Evolutionary conservation across 2,797 vertebrate species (phyloP).

Genomic region (Acipenser ruthenus): DNA sequence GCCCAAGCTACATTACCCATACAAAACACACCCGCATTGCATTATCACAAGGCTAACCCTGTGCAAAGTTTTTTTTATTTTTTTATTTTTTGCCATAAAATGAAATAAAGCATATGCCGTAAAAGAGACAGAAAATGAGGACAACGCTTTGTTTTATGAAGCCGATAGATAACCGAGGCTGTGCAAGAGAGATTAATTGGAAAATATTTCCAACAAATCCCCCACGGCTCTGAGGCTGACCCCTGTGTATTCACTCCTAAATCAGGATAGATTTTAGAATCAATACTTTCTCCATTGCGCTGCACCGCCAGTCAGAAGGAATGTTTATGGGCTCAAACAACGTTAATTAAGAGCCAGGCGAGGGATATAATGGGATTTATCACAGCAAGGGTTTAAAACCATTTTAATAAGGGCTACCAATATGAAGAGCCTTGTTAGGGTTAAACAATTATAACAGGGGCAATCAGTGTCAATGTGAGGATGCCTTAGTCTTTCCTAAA

Average conservation of each 20-base stretch:
- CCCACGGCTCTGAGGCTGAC: neutral
- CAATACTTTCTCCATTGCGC: neutral
- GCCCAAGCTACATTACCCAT: no score
- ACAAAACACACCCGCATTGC: neutral
- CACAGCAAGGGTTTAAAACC: neutral
- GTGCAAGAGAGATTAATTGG: neutral
- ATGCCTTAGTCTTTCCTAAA: no score
- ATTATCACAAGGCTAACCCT: neutral
- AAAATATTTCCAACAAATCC: neutral
- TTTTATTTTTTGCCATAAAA: no score
- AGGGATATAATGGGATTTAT: slow-evolving; percentile 5
- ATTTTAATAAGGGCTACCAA: no score
- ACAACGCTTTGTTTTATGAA: neutral
- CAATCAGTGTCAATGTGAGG: no score
- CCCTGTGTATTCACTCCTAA: neutral
- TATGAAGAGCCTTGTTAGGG: no score
- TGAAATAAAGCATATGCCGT: no score
- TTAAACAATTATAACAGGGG: no score
- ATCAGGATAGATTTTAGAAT: slow-evolving; percentile 6
- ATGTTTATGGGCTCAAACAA: neutral
- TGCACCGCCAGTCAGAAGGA: neutral
- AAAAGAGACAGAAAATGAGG: neutral
- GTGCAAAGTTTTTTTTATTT: neutral
- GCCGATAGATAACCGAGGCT: neutral
- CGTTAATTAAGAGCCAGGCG: slow-evolving; percentile 2